Evolutionary conservation across 2,888 invertebrate species (phyloP).

Genomic region (Aphidius colemani): DNA sequence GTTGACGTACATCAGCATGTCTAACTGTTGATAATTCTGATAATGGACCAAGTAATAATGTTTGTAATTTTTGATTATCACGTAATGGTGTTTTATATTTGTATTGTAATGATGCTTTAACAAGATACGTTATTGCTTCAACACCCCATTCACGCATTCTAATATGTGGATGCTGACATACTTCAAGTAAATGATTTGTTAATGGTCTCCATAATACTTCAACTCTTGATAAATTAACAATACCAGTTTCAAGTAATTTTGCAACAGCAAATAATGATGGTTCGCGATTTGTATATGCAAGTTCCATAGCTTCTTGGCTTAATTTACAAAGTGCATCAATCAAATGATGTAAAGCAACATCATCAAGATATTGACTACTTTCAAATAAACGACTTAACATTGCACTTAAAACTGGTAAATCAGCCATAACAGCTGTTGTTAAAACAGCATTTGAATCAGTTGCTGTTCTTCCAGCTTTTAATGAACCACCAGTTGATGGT

Average conservation of each 20-base stretch:
- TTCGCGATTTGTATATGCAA: slow-evolving; percentile 94
- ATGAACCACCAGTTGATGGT: slow-evolving; percentile 91
- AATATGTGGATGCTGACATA: slow-evolving; percentile 93
- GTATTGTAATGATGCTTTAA: slow-evolving; percentile 87
- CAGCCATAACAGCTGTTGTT: slow-evolving; percentile 95
- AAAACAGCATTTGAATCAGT: slow-evolving; percentile 85
- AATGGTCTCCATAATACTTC: slow-evolving; percentile 95
- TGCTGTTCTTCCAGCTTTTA: slow-evolving; percentile 81
- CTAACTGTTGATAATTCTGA: slow-evolving; percentile 89
- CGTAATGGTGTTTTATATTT: slow-evolving; percentile 82
- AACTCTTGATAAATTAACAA: slow-evolving; percentile 91
- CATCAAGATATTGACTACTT: slow-evolving; percentile 90
- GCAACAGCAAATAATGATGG: slow-evolving; percentile 97
- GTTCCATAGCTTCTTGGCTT: slow-evolving; percentile 95
- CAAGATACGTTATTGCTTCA: slow-evolving; percentile 92
- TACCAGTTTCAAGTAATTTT: slow-evolving; percentile 95
- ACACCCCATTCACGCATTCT: slow-evolving; percentile 98
- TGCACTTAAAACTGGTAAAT: slow-evolving; percentile 85
- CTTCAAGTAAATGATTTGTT: slow-evolving; percentile 94
- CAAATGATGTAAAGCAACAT: slow-evolving; percentile 92
- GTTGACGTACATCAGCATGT: slow-evolving; percentile 91
- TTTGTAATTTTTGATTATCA: slow-evolving; percentile 86
- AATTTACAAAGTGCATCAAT: slow-evolving; percentile 96
- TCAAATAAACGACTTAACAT: slow-evolving; percentile 94
- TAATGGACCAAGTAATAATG: slow-evolving; percentile 83